A percentile compares a stretch with the other conserved stretches of the same genome.
These are phyloP conservation scores for Oriolus oriolus DNA, from an alignment of 2,113 vertebrate species.

Conservation along the genomic window DNA sequence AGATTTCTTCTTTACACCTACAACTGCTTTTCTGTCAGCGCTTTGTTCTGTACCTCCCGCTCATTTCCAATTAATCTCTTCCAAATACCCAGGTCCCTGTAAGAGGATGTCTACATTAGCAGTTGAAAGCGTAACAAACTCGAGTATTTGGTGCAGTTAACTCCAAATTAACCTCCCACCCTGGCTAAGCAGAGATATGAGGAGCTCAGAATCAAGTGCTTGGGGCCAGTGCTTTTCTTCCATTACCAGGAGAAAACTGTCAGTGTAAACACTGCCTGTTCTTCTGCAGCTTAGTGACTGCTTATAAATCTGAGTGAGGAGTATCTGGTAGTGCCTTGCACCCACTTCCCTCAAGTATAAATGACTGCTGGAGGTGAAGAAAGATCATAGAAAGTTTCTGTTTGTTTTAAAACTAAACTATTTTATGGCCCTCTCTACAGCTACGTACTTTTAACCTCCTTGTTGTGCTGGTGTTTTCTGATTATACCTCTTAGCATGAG, in stretches of 20 bases:
- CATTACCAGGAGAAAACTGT: not conserved
- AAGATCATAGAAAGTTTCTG: not conserved
- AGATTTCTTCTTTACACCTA: not conserved
- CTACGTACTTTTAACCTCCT: not conserved
- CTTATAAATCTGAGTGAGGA: not conserved
- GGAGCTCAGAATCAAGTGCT: not conserved
- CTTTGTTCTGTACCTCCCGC: conserved; percentile 9
- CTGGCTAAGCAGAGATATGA: not conserved
- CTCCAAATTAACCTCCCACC: conserved; percentile 38
- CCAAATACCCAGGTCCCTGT: not conserved
- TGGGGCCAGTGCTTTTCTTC: not conserved
- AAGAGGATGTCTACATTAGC: not conserved
- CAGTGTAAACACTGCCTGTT: not conserved
- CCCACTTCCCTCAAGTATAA: not conserved
- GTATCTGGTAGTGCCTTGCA: not conserved
- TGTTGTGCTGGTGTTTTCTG: conserved; percentile 20
- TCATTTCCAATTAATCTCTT: conserved; percentile 7
- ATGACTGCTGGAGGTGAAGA: not conserved
- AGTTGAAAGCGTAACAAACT: not conserved
- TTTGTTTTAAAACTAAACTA: conserved; percentile 35
- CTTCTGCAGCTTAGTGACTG: not conserved
- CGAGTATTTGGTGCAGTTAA: not conserved
- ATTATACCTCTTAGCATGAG: conserved; percentile 1
- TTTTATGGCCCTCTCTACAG: not conserved
- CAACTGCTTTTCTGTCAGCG: not conserved